Percentiles rank a stretch among this genome's conserved stretches.
Evolutionary conservation across 2,888 invertebrate genomes (phyloP).

Genomic region (Agrilus cyanescens): DNA sequence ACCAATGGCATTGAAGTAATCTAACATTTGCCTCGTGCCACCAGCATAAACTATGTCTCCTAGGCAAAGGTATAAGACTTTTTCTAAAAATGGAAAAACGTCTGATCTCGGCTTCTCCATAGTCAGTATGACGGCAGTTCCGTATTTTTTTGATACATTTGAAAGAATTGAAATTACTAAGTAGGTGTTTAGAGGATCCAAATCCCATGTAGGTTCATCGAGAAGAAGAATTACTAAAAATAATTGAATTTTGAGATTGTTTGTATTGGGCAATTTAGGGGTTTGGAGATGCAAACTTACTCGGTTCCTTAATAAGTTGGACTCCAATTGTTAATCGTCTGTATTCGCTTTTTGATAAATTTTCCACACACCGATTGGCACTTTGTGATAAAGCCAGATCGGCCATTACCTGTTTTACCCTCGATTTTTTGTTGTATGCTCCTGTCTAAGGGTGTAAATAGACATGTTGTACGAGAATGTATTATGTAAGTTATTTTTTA

Average conservation of each 20-base stretch:
- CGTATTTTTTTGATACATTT: slow-evolving; percentile 79
- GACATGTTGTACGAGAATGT: no score
- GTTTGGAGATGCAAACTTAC: slow-evolving; percentile 36
- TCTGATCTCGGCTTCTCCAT: slow-evolving; percentile 91
- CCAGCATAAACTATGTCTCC: slow-evolving; percentile 89
- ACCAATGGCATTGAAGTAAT: slow-evolving; percentile 90
- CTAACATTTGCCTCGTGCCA: slow-evolving; percentile 81
- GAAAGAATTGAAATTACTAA: slow-evolving; percentile 88
- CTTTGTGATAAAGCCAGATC: slow-evolving; percentile 90
- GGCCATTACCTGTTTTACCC: slow-evolving; percentile 85
- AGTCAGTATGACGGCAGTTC: slow-evolving; percentile 79
- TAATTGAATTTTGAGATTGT: background rate
- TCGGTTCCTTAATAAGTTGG: slow-evolving; percentile 87
- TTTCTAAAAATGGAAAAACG: slow-evolving; percentile 89
- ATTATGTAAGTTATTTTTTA: no score
- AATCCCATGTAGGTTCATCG: slow-evolving; percentile 89
- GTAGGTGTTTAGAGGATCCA: slow-evolving; percentile 92
- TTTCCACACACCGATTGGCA: slow-evolving; percentile 70
- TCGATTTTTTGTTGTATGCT: slow-evolving; percentile 64
- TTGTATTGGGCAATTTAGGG: background rate
- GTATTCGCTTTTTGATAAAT: slow-evolving; percentile 80
- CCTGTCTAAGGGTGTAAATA: slow-evolving; percentile 47
- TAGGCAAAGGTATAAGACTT: slow-evolving; percentile 80
- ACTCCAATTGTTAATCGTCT: slow-evolving; percentile 82
- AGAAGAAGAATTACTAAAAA: slow-evolving; percentile 65